phyloP scores from a whole-genome alignment of 2,797 vertebrate species.

The Leptatherina wallacei region DNA sequence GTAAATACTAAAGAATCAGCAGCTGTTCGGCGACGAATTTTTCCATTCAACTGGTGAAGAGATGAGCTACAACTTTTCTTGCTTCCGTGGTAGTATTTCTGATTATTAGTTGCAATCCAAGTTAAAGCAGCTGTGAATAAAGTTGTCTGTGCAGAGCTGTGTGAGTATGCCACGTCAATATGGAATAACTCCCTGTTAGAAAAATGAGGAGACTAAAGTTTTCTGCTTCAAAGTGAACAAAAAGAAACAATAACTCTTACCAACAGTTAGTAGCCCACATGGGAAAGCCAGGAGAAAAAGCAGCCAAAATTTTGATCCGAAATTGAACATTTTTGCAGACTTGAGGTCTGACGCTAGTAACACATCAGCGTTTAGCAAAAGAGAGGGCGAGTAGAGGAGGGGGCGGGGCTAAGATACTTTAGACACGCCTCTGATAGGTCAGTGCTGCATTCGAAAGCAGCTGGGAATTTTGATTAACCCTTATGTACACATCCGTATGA shows the following conservation, averaged over 20 bases:
- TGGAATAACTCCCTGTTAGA: background rate
- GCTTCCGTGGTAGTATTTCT: accelerated
- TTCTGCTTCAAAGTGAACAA: background rate
- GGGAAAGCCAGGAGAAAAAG: constrained; percentile 81
- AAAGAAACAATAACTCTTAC: constrained; percentile 64
- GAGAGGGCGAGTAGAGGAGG: constrained; percentile 33
- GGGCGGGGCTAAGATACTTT: constrained; percentile 28
- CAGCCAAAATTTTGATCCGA: constrained; percentile 71
- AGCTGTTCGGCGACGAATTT: background rate
- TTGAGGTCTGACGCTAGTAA: constrained; percentile 45
- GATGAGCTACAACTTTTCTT: background rate
- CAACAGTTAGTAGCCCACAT: constrained; percentile 69
- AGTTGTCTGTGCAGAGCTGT: background rate
- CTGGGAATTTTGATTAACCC: background rate
- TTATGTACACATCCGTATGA: too few relatives aligned
- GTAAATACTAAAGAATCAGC: background rate
- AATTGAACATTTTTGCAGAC: constrained; percentile 73
- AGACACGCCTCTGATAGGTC: constrained; percentile 40
- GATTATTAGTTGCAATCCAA: background rate
- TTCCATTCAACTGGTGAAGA: constrained; percentile 24
- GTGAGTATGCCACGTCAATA: constrained; percentile 79
- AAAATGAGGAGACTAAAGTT: background rate
- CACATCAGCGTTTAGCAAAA: constrained; percentile 70
- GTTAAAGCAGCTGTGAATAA: background rate
- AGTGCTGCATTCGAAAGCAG: background rate